A percentile compares a stretch with the other conserved stretches of the same genome.
phyloP scores from a whole-genome alignment of 2,888 invertebrate genomes.

The Drosophila neotestacea region DNA sequence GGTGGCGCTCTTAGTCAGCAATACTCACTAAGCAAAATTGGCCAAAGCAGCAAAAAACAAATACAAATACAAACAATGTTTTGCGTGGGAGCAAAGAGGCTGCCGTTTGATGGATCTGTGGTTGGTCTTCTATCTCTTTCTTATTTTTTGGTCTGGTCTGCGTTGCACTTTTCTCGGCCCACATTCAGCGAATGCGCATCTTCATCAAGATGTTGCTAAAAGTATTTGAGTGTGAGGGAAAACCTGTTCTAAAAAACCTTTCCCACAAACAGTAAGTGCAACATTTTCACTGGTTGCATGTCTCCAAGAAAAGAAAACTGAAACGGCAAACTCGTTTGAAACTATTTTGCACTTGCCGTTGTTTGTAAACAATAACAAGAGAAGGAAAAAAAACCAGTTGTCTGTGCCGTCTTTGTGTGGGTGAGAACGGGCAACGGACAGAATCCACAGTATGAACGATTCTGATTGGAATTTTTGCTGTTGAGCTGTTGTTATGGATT shows the following conservation, averaged over 20 bases:
- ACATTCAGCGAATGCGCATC: conserved; percentile 28
- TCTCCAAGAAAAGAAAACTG: conserved; percentile 27
- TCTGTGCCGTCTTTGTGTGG: conserved; percentile 26
- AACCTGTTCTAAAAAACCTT: conserved; percentile 51
- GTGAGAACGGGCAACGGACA: conserved; percentile 11
- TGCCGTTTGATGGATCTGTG: conserved; percentile 3
- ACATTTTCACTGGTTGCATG: conserved; percentile 33
- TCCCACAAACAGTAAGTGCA: conserved; percentile 9
- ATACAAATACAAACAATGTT: neutral
- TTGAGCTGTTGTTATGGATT: neutral
- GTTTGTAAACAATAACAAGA: conserved; percentile 67
- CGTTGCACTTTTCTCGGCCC: conserved; percentile 31
- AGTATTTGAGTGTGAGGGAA: conserved; percentile 8
- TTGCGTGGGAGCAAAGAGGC: conserved; percentile 43
- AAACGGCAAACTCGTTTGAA: conserved; percentile 46
- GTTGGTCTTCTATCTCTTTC: no score
- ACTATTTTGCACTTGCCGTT: conserved; percentile 58
- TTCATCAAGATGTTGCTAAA: conserved; percentile 19
- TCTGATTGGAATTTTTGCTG: conserved; percentile 31
- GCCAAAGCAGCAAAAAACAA: neutral
- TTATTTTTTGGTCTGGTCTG: neutral
- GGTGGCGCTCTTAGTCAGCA: conserved; percentile 70
- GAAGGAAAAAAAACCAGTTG: conserved; percentile 59
- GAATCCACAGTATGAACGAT: neutral
- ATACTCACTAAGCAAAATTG: conserved; percentile 2